These are phyloP conservation scores for Odobenus rosmarus DNA, from an alignment of 2,113 vertebrate species.

Conservation along the genomic window DNA sequence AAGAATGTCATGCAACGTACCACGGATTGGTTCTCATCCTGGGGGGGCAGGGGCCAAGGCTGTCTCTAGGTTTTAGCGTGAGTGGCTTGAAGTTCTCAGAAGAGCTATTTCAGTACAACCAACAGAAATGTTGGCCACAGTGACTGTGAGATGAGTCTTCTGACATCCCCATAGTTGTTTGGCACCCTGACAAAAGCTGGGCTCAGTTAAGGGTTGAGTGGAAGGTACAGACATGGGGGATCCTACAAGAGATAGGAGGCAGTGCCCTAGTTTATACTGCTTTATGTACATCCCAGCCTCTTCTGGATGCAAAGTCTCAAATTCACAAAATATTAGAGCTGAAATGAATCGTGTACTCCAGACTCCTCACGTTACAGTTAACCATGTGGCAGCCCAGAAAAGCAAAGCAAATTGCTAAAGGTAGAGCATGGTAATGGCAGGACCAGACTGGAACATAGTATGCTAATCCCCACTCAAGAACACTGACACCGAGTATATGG, in stretches of 20 bases:
- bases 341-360: background rate
- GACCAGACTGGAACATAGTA: background rate
- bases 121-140: background rate
- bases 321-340: background rate
- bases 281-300: background rate
- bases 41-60: background rate
- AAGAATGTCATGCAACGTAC: background rate
- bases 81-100: background rate
- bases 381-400: background rate
- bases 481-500: accelerated
- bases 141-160: background rate
- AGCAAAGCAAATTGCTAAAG: background rate
- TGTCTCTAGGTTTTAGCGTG: background rate
- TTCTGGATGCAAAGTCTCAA: background rate
- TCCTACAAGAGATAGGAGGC: background rate
- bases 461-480: background rate
- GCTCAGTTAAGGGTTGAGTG: background rate
- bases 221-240: background rate
- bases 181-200: background rate
- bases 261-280: background rate
- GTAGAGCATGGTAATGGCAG: background rate
- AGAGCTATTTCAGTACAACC: background rate
- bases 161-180: background rate
- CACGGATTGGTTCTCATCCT: background rate
- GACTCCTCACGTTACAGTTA: background rate